Evolutionary conservation across 2,888 invertebrate species (phyloP), one percentile per base, ranked within the genome.

Genomic region (Resseliella maxima): DNA sequence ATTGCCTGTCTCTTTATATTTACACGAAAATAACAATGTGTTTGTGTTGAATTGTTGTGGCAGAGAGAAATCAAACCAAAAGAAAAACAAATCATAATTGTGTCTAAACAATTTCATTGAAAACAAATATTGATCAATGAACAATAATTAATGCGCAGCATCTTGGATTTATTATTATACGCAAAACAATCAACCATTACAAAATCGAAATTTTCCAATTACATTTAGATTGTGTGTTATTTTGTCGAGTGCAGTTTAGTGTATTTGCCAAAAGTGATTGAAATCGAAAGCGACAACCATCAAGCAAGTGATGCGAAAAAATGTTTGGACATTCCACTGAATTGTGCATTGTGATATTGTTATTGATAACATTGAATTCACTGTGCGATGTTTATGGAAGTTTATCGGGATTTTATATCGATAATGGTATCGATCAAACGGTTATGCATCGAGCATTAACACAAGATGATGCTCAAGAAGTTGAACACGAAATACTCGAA

Each of bases 401-500:
- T 41, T 86, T 94, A 72, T 95, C 95, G 86, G 97, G 96, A 59
- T 92, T 97, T 88, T 97, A 96, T 91, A 93, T 95, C 86, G 97
- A 97, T 91, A 97, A 98, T 92, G 97, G 97, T 38, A 92, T 94
- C 87, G 95, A 96, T 90, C 96, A 97, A 90, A 97, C 97, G 10
- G 92, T 96, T 86, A 94, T 97, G 89, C 95, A 96, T 90, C 94
- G 95, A 88, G 92, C 94, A 86, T 93, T 97, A 90, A 94, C 95
- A 86, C 93, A 93, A 86, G 93, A 94, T 88, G 97, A 97, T 90
- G 94, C 95, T 89, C 93, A 94, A 88, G 95, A 96, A 88, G 95
- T 98, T 88, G 96, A 98, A 90, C 94, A 96, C 89, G 98, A 98
- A 92, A 96, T 98, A 89, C 92, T 98, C 89, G 95, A 96, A 89